Percentiles rank a stretch among this genome's conserved stretches.
These are phyloP conservation scores for Anoncus sp. DNA, from an alignment of 2,888 invertebrate species.

Conservation along the genomic window DNA sequence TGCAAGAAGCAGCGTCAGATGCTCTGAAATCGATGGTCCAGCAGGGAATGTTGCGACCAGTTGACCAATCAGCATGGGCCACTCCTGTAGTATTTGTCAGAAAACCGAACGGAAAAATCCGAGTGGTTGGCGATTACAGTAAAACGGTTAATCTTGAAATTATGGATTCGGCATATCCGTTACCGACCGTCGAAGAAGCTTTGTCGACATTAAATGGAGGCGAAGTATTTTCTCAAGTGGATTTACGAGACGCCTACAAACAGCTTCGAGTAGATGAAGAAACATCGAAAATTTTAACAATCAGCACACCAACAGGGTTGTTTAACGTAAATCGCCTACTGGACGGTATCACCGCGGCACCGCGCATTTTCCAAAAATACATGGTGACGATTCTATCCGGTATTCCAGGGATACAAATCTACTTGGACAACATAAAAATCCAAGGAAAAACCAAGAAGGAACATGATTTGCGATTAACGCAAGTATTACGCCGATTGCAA, in stretches of 20 bases:
- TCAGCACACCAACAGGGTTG: slow-evolving; percentile 55
- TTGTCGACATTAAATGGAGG: slow-evolving; percentile 64
- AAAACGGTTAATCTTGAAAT: too few species aligned
- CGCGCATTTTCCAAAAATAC: slow-evolving; percentile 31
- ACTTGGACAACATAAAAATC: slow-evolving; percentile 44
- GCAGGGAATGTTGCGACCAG: slow-evolving; percentile 17
- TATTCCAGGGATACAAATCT: slow-evolving; percentile 30
- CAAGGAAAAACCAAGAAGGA: slow-evolving; percentile 21
- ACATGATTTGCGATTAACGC: too few species aligned
- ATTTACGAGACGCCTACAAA: slow-evolving; percentile 64
- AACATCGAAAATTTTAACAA: slow-evolving; percentile 61
- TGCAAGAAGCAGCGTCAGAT: slow-evolving; percentile 31
- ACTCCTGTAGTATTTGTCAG: slow-evolving; percentile 62
- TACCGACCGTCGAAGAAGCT: slow-evolving; percentile 66
- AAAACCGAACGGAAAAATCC: too few species aligned
- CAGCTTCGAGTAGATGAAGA: slow-evolving; percentile 65
- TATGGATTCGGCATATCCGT: slow-evolving; percentile 29
- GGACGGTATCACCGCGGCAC: background rate
- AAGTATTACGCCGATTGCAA: too few species aligned
- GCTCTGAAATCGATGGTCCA: slow-evolving; percentile 7
- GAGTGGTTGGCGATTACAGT: too few species aligned
- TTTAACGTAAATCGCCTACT: too few species aligned
- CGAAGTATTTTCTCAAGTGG: slow-evolving; percentile 66
- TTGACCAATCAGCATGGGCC: slow-evolving; percentile 61
- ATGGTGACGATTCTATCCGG: slow-evolving; percentile 37